Evolutionary conservation across 23 tunicate species (phyloP), one percentile per base, ranked within the genome.

Genomic region (Diplosoma virens): DNA sequence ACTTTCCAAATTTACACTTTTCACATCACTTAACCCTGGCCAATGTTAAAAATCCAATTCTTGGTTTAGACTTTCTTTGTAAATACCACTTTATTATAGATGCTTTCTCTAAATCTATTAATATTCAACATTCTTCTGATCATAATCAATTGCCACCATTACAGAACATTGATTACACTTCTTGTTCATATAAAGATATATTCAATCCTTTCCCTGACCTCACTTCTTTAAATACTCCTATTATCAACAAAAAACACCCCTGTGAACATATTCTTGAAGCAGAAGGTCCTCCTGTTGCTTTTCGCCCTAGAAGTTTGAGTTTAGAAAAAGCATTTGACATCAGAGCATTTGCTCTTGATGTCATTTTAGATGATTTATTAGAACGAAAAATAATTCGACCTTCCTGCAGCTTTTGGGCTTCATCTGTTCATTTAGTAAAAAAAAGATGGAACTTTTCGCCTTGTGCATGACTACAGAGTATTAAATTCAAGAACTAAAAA

Each of bases 361-460:
- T 4, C 6, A 35, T 32, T 17, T 5, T 76, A 3, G 32, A 56
- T 56, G 52, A 76, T n/a, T 23, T 76, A 26, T 20, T 56, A 30
- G 47, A 76, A 58, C 68, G 50, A 5, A 26, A 35, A 4, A 32
- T 76, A 5, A 56, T 76, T 20, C 21, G 25, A 9, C 70, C 81
- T 9, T 76, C 81, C 17, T 34, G 25, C 48, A 31, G 50, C 16
- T 28, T 52, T 18, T 76, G 68, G 50, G 67, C 81, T 2, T 56
- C 68, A 3, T 50, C 81, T 31, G 30, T 76, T 4, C 68, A 31
- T 27, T 17, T 76, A 27, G 70, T 76, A 58, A 27, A 76, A 76
- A 23, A 21, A 33, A 58, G 18, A 32, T 32, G 81, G 68, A 9
- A 18, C 47, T 30, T 56, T 23, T 18, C 46, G 78, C 5, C 9